Percentiles rank a stretch among this genome's conserved stretches.
These are phyloP conservation scores for Branchellion lobata DNA, from an alignment of 2,888 invertebrate species.

Conservation along the genomic window DNA sequence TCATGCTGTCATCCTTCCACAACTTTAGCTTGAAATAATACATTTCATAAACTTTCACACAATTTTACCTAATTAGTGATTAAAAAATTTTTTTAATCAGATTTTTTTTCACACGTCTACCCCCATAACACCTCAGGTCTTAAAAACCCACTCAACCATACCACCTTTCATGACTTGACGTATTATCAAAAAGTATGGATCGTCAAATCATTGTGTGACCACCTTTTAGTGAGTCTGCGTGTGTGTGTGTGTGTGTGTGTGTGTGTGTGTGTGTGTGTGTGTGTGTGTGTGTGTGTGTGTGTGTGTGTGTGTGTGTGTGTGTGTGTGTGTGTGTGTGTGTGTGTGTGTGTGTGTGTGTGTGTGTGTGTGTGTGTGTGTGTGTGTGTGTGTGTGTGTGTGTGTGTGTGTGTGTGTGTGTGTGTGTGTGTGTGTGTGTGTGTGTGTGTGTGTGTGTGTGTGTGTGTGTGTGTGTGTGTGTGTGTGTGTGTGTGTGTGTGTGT, in stretches of 20 bases:
- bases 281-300: neutral
- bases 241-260: too few species aligned
- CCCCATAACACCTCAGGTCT: constrained; percentile 53
- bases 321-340: constrained; percentile 59
- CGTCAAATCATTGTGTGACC: constrained; percentile 67
- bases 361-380: too few species aligned
- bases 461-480: too few species aligned
- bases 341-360: neutral
- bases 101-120: too few species aligned
- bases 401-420: constrained; percentile 65
- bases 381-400: constrained; percentile 52
- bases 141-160: constrained; percentile 64
- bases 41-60: too few species aligned
- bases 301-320: constrained; percentile 63
- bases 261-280: too few species aligned
- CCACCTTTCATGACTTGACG: constrained; percentile 65
- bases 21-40: too few species aligned
- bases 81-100: too few species aligned
- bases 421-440: constrained; percentile 48
- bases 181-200: constrained; percentile 67
- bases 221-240: constrained; percentile 59
- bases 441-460: too few species aligned
- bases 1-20: neutral
- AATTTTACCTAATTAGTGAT: too few species aligned
- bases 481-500: constrained; percentile 64